Base-by-base conservation (phyloP, 2,797 vertebrate species). In the Halcyon leucocephala region DNA sequence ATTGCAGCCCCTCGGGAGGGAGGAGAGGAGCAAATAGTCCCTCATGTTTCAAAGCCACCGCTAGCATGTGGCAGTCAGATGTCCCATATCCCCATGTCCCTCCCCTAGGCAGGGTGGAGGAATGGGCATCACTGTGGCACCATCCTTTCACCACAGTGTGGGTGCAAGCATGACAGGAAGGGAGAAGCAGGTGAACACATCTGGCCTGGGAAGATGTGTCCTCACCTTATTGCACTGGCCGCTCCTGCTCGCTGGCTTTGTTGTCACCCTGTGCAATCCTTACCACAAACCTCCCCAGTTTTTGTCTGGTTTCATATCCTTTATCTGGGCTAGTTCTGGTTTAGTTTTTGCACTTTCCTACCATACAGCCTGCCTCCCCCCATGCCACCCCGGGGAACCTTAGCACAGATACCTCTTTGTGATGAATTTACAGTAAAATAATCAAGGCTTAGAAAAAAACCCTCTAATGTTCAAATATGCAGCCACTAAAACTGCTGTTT, bases 131-230 rank as follows among this genome's bases (percentile, higher is more conserved):
- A 42, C 19, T 31, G 11, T 0, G 8, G 18, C 44, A 46, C 29
- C 0, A 0, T 21, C 1, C 2, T 35, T 19, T 21, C 4, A 1
- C 37, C 1, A 1, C 55, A 65, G 51, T 6, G 11, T 2, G 25
- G 25, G 13, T 46, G 14, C 54, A 39, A 69, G 33, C 33, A 31
- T 44, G 12, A 15, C 66, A 62, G 31, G 37, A 58, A 39, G 21
- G 10, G 28, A 14, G 29, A 35, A 67, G 52, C 20, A 64, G 66
- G 7, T 24, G 48, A 66, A 18, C 10, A 21, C 2, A 1, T 71
- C 48, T 44, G 1, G 1, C 28, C 62, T 33, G 24, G 5, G 7
- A 55, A 42, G 25, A 19, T 21, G 18, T 64, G 52, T 67, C 61
- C 51, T 62, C 14, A 8, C 11, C 58, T 31, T 39, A 15, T 3